phyloP scores from a whole-genome alignment of 2,888 invertebrate genomes.

The Drosophila incognita region DNA sequence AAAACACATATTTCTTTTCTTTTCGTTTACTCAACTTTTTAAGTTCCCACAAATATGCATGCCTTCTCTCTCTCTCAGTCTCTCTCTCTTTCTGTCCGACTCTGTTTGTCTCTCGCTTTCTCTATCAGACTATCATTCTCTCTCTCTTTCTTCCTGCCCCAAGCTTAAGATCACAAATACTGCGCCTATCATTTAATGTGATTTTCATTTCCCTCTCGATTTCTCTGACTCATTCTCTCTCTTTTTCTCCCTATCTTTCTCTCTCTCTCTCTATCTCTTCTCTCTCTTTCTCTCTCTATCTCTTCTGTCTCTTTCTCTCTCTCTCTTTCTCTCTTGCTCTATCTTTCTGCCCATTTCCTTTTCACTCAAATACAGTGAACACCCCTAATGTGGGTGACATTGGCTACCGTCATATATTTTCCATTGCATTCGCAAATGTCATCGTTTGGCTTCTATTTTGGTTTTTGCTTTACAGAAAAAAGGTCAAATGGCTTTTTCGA shows the following conservation, averaged over 20 bases:
- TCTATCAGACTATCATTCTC: background rate
- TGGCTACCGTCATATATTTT: constrained; percentile 42
- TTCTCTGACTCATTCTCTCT: background rate
- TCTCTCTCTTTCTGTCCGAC: no score
- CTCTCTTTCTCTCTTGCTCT: background rate
- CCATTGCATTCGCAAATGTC: constrained; percentile 53
- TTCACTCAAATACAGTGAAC: constrained; percentile 12
- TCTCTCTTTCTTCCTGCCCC: background rate
- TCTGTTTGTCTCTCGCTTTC: background rate
- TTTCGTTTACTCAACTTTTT: background rate
- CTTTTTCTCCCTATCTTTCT: background rate
- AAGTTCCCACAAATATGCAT: constrained; percentile 28
- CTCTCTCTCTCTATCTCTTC: background rate
- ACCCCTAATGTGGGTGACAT: constrained; percentile 43
- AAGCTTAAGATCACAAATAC: background rate
- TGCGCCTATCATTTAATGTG: background rate
- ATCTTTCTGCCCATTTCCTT: background rate
- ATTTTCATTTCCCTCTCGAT: background rate
- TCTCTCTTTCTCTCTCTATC: background rate
- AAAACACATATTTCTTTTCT: constrained; percentile 5
- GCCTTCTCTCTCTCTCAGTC: background rate
- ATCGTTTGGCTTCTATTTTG: constrained; percentile 48
- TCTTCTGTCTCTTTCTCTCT: background rate
- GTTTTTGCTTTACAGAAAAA: constrained; percentile 33
- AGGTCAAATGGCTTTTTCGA: constrained; percentile 63